These are phyloP conservation scores for Scaptomyza hsui DNA, from an alignment of 1,140 invertebrate species.

Conservation along the genomic window DNA sequence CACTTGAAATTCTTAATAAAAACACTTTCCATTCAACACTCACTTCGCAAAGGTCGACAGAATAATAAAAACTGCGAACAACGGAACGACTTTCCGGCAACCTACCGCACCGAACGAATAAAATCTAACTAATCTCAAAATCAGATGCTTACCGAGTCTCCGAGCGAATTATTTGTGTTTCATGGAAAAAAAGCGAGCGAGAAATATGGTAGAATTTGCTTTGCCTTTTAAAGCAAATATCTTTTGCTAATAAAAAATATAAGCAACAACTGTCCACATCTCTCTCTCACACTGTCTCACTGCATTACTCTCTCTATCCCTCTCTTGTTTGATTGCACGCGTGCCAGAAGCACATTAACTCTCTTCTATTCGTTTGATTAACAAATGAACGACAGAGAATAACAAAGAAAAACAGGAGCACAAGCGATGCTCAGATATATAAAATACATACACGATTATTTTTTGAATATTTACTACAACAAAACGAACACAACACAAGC, in stretches of 20 bases:
- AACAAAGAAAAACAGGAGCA: conserved; percentile 13
- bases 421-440: conserved; percentile 24
- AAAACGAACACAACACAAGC: neutral
- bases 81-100: conserved; percentile 23
- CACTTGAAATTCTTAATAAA: too few relatives aligned
- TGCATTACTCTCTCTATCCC: neutral
- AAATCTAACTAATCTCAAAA: conserved; percentile 53
- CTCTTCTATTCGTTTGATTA: conserved; percentile 39
- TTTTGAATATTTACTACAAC: neutral
- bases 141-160: conserved; percentile 50
- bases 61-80: neutral
- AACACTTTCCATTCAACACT: neutral
- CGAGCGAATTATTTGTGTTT: conserved; percentile 27
- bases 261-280: conserved; percentile 35
- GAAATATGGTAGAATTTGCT: conserved; percentile 11
- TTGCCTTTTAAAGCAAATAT: conserved; percentile 49
- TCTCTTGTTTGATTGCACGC: conserved; percentile 1
- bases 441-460: conserved; percentile 27
- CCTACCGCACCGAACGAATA: conserved; percentile 33
- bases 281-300: conserved; percentile 33
- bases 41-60: neutral
- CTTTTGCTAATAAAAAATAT: conserved; percentile 79
- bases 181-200: conserved; percentile 20
- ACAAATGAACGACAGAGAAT: conserved; percentile 21
- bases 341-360: conserved; percentile 12